Evolutionary conservation across 2,113 vertebrate genomes (phyloP), one percentile per base, ranked within the genome.

Genomic region (Montifringilla adamsi): DNA sequence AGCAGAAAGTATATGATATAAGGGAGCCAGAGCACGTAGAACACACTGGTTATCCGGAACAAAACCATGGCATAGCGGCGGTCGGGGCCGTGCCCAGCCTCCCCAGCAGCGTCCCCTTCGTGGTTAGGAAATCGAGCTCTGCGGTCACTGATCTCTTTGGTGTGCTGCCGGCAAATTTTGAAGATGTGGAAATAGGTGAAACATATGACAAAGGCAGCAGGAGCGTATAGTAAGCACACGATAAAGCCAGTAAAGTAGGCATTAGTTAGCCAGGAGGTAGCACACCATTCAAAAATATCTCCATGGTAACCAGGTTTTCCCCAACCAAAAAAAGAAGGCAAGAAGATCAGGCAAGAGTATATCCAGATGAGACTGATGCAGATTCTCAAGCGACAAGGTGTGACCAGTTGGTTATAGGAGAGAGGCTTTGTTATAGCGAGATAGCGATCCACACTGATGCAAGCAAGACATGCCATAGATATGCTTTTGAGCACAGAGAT

Each of bases 151-250:
- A 99, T 99, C 95, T 99, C 99, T 95, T 99, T 98, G 98, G 99
- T 99, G 98, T 99, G 99, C 97, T 99, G 99, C 96, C 99, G 99
- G 97, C 99, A 99, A 69, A 99, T 99, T 96, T 98, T 99, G 94
- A 99, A 99, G 95, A 99, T 99, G 97, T 99, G 99, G 94, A 99
- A 99, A 96, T 99, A 99, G 17, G 99, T 99, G 95, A 99, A 99
- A 95, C 99, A 99, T 53, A 99, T 99, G 72, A 99, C 98, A 73
- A 99, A 98, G 75, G 99, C 99, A 63, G 99, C 99, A 11, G 99
- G 99, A 64, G 99, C 99, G 4, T 99, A 99, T 0, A 99, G 98
- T 96, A 99, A 98, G 97, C 99, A 99, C 84, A 99, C 99, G 21
- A 99, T 99, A 85, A 99, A 99, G 78, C 99, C 98, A 56, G 99